Conservation (phyloP, 2,113 vertebrate species). For the Candoia aspera region DNA sequence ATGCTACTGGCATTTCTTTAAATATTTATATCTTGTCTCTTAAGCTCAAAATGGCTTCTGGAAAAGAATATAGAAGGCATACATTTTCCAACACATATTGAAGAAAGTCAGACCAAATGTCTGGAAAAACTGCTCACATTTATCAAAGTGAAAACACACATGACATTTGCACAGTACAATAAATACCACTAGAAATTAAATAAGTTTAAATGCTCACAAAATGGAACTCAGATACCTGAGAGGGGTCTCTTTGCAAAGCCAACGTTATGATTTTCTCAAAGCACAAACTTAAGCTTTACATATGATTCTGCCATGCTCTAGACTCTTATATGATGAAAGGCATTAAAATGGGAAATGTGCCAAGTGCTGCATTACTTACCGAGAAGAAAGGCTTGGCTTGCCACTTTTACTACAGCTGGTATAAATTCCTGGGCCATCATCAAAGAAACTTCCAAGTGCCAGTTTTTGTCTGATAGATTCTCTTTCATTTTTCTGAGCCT, state of each 20-base stretch:
- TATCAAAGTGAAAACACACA: background rate
- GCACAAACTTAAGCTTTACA: fast-evolving
- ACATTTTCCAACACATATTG: background rate
- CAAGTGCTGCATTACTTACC: conserved; percentile 75
- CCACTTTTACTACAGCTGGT: conserved; percentile 98
- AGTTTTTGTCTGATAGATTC: conserved; percentile 99
- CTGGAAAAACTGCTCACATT: background rate
- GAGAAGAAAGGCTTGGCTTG: conserved; percentile 96
- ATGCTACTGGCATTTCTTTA: background rate
- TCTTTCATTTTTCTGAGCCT: conserved; percentile 99
- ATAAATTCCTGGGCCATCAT: conserved; percentile 96
- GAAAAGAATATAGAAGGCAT: background rate
- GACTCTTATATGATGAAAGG: background rate
- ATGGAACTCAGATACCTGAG: background rate
- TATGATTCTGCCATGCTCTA: background rate
- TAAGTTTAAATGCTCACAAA: background rate
- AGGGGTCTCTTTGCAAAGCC: background rate
- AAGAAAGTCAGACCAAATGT: background rate
- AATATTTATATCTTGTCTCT: background rate
- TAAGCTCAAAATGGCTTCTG: background rate
- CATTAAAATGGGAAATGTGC: conserved; percentile 1
- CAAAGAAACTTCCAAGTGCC: conserved; percentile 98
- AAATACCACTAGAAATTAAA: background rate
- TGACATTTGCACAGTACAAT: background rate
- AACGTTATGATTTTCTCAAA: fast-evolving